Evolutionary conservation across 2,888 invertebrate genomes (phyloP).

Genomic region (Chymomyza procnemis): DNA sequence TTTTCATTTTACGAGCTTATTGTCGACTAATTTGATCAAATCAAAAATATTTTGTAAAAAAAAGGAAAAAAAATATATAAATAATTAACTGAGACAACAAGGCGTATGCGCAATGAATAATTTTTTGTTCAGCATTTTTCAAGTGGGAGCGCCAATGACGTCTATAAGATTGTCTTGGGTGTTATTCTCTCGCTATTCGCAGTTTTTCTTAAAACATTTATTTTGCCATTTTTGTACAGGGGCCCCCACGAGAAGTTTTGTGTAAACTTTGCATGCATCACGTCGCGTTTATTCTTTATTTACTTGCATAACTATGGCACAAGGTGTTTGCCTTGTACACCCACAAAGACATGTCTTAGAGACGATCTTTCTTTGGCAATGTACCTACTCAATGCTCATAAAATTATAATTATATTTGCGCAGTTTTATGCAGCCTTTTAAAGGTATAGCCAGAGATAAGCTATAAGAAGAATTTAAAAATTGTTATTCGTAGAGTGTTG

Average conservation of each 20-base stretch:
- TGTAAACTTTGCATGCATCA: neutral
- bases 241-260: neutral
- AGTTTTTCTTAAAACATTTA: neutral
- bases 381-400: neutral
- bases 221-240: neutral
- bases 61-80: neutral
- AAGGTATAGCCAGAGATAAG: neutral
- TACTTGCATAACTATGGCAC: neutral
- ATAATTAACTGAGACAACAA: constrained; percentile 7
- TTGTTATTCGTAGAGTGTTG: neutral
- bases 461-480: neutral
- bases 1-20: no score
- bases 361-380: neutral
- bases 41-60: neutral
- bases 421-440: neutral
- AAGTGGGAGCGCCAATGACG: constrained; percentile 10
- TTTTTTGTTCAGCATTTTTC: neutral
- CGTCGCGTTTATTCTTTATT: neutral
- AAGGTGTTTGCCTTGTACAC: neutral
- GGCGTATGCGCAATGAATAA: constrained; percentile 14
- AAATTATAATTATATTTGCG: neutral
- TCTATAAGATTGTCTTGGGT: neutral
- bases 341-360: neutral
- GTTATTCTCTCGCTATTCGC: neutral
- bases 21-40: neutral